Conservation (phyloP, 1,140 invertebrate species). For the Drosophila sproati region DNA sequence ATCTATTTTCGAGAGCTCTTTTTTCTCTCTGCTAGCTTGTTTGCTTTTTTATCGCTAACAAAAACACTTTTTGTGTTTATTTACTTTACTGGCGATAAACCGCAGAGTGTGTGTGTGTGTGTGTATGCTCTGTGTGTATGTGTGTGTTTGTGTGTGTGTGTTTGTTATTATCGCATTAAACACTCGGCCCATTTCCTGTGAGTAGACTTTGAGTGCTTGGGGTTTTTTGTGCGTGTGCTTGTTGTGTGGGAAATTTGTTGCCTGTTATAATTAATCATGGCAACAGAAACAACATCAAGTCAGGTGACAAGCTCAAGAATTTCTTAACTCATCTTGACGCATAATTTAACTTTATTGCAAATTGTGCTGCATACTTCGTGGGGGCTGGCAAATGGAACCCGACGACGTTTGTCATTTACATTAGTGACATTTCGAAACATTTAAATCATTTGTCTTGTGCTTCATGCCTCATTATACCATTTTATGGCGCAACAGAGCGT, state of each 20-base stretch:
- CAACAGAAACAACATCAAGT: constrained; percentile 5
- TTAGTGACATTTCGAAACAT: constrained; percentile 23
- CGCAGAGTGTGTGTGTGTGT: constrained; percentile 7
- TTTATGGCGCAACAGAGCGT: constrained; percentile 27
- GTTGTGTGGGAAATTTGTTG: constrained; percentile 36
- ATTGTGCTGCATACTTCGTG: constrained; percentile 61
- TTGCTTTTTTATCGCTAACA: constrained; percentile 31
- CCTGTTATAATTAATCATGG: constrained; percentile 72
- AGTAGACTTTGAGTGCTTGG: background rate
- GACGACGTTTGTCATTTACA: background rate
- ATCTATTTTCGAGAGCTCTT: constrained; percentile 49
- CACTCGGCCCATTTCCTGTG: constrained; percentile 32
- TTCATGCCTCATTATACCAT: background rate
- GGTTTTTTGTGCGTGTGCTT: background rate
- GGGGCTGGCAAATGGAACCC: constrained; percentile 3
- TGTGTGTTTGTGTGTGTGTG: constrained; percentile 11
- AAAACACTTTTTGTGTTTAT: constrained; percentile 54
- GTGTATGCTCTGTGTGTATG: background rate
- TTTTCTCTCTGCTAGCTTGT: background rate
- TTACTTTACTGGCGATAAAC: constrained; percentile 58
- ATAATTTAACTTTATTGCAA: constrained; percentile 72
- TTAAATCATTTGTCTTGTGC: constrained; percentile 31
- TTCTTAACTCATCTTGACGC: constrained; percentile 59
- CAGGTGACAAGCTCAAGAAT: constrained; percentile 57
- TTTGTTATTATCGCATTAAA: constrained; percentile 32